Evolutionary conservation across 2,888 invertebrate species (phyloP).

Genomic region (Serripes groenlandicus): DNA sequence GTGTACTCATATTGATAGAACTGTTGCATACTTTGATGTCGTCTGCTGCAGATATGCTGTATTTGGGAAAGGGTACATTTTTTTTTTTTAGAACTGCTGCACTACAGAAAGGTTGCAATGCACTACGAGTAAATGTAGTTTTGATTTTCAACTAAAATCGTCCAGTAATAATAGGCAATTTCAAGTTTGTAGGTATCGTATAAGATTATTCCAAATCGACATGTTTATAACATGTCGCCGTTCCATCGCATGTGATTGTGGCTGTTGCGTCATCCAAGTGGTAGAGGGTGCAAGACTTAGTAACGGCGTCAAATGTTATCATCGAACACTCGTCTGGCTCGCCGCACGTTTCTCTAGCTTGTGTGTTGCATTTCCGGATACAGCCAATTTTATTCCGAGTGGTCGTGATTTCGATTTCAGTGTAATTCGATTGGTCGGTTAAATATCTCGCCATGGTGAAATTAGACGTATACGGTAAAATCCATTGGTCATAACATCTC

Average conservation of each 20-base stretch:
- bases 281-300: background rate
- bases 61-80: too few species aligned
- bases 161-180: too few species aligned
- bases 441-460: background rate
- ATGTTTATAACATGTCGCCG: background rate
- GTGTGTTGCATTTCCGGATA: slow-evolving; percentile 4
- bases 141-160: too few species aligned
- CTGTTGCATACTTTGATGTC: too few species aligned
- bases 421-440: background rate
- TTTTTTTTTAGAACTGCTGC: too few species aligned
- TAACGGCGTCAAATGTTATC: background rate
- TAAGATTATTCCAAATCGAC: background rate
- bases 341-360: slow-evolving; percentile 1
- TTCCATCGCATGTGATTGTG: background rate
- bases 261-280: background rate
- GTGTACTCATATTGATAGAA: too few species aligned
- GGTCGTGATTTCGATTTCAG: background rate
- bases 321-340: background rate
- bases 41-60: too few species aligned
- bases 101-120: too few species aligned
- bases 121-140: too few species aligned
- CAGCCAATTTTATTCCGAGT: background rate
- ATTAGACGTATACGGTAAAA: background rate
- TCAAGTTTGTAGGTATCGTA: too few species aligned
- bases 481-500: background rate